A percentile compares a stretch with the other conserved stretches of the same genome.
Evolutionary conservation across 1,140 invertebrate genomes (phyloP).

Genomic region (Lordiphosa stackelbergi): DNA sequence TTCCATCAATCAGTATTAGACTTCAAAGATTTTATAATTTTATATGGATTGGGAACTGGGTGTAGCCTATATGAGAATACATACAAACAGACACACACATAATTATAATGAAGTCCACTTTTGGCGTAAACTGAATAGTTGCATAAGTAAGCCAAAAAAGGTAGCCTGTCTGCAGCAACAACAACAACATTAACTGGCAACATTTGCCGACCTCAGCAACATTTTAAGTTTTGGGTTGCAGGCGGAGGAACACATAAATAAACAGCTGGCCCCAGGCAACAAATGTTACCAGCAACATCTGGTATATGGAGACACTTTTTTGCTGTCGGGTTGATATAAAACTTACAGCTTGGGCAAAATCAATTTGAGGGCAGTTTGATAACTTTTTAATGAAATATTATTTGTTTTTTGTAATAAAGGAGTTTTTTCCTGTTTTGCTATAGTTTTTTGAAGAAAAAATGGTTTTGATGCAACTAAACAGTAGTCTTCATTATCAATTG

Average conservation of each 20-base stretch:
- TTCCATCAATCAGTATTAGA: slow-evolving; percentile 44
- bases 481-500: too few species aligned
- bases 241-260: slow-evolving; percentile 61
- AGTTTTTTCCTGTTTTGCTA: too few species aligned
- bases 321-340: background rate
- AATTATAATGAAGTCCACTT: slow-evolving; percentile 63
- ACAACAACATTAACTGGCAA: slow-evolving; percentile 17
- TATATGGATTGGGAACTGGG: slow-evolving; percentile 32
- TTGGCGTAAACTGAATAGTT: slow-evolving; percentile 41
- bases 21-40: slow-evolving; percentile 49
- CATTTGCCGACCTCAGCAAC: slow-evolving; percentile 48
- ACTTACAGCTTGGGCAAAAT: background rate
- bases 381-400: too few species aligned
- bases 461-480: too few species aligned
- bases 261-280: slow-evolving; percentile 40
- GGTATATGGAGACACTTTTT: slow-evolving; percentile 18
- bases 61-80: slow-evolving; percentile 21
- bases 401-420: too few species aligned
- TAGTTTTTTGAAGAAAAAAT: too few species aligned
- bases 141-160: slow-evolving; percentile 65
- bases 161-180: slow-evolving; percentile 13
- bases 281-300: too few species aligned
- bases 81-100: slow-evolving; percentile 24
- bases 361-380: too few species aligned
- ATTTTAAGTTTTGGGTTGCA: slow-evolving; percentile 41